A percentile compares a stretch with the other conserved stretches of the same genome.
Conservation (phyloP, 2,888 invertebrate genomes). For the Gandaritis pyraliata region DNA sequence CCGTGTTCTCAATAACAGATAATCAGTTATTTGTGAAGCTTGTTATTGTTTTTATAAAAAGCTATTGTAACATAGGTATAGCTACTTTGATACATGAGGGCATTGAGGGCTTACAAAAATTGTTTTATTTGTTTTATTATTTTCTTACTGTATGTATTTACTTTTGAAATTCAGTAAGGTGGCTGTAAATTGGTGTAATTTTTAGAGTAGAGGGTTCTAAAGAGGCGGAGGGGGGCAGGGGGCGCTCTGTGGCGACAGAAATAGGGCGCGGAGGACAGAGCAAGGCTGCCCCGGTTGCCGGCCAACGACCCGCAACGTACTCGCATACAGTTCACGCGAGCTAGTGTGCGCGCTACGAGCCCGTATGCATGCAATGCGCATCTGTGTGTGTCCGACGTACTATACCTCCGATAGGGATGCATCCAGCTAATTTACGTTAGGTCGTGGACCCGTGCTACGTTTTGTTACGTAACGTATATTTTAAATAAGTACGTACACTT, state of each 20-base stretch:
- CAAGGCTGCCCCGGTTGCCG: conserved; percentile 83
- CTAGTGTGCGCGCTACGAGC: conserved; percentile 52
- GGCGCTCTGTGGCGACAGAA: conserved; percentile 76
- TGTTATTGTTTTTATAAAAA: background rate
- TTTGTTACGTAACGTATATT: conserved; percentile 31
- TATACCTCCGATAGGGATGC: conserved; percentile 56
- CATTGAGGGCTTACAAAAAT: background rate
- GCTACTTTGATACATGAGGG: no score
- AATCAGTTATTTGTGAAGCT: background rate
- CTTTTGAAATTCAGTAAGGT: conserved; percentile 43
- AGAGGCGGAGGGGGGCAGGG: conserved; percentile 47
- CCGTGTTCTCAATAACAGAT: background rate
- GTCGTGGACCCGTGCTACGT: conserved; percentile 45
- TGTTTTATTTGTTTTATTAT: background rate
- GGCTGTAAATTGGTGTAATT: conserved; percentile 60
- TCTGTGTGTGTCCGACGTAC: conserved; percentile 46
- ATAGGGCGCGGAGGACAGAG: conserved; percentile 84
- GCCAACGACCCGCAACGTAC: conserved; percentile 71
- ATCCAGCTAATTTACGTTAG: conserved; percentile 55
- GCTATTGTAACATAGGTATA: no score
- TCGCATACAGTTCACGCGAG: conserved; percentile 37
- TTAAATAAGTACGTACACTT: conserved; percentile 11
- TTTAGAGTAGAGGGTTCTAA: conserved; percentile 62
- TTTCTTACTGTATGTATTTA: conserved; percentile 28
- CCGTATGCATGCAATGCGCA: conserved; percentile 45